Percentiles rank a stretch among this genome's conserved stretches.
These are phyloP conservation scores for Nothocercus julius DNA, from an alignment of 2,113 vertebrate species.

Conservation along the genomic window DNA sequence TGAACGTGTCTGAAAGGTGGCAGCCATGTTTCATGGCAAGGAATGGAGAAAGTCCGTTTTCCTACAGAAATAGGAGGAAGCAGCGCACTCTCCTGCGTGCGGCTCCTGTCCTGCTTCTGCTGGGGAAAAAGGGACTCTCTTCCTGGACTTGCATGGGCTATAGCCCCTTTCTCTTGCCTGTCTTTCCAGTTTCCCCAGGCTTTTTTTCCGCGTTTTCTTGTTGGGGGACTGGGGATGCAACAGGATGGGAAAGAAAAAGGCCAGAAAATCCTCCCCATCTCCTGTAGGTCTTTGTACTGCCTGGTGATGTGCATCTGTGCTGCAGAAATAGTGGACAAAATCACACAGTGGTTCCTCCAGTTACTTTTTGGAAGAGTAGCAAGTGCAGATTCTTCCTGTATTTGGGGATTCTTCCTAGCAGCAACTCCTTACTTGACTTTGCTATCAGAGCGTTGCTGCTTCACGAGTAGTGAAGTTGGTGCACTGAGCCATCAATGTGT, in stretches of 20 bases:
- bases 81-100: accelerated
- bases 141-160: not conserved
- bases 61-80: not conserved
- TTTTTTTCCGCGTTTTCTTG: not conserved
- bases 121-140: not conserved
- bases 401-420: not conserved
- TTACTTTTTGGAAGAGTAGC: not conserved
- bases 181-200: not conserved
- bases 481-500: not conserved
- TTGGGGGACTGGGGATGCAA: not conserved
- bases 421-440: accelerated
- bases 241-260: not conserved
- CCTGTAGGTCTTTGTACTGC: not conserved
- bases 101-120: not conserved
- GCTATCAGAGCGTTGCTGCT: not conserved
- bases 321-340: not conserved
- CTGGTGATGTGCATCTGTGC: accelerated
- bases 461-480: not conserved
- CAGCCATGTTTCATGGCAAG: not conserved
- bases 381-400: accelerated
- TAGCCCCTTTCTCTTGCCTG: not conserved
- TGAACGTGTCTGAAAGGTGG: not conserved
- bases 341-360: accelerated
- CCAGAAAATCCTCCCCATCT: no score
- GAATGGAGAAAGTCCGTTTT: not conserved